Evolutionary conservation across 2,113 vertebrate genomes (phyloP), one percentile per base, ranked within the genome.

Genomic region (Clinocottus analis): DNA sequence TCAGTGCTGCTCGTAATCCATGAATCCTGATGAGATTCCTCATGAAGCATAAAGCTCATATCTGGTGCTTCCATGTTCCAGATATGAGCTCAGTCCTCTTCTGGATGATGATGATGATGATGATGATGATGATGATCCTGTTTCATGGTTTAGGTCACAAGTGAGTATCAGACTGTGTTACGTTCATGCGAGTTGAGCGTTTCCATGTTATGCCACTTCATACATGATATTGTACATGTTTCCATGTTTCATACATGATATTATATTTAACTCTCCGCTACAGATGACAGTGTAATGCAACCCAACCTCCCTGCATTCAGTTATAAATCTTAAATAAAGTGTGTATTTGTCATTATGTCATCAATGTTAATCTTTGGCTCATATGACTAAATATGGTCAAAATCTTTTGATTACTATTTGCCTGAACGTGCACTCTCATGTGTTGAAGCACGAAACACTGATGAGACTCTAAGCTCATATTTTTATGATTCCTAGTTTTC

Each of bases 21-120:
- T 73, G 62, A 90, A 9, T 89, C 82, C 76, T 47, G 58, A 58
- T 51, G 63, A 63, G 72, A 85, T 72, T 85, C 67, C 56, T 58
- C 47, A 72, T 64, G 53, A 83, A 80, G 39, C 64, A 78, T 59
- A 63, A 63, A 43, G 53, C 56, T 27, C 59, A 79, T 31, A 66
- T 78, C 31, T n/a, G n/a, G 47, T 66, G 33, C 13, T 6, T 45
- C 56, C 29, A 23, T 33, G 25, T 51, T 64, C 19, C 58, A 49
- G 13, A 63, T 21, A 16, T 58, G 41, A n/a, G n/a, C n/a, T n/a
- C n/a, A n/a, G n/a, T n/a, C n/a, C n/a, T n/a, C n/a, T n/a, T n/a
- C n/a, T n/a, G n/a, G n/a, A n/a, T n/a, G n/a, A n/a, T n/a, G n/a
- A n/a, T n/a, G n/a, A n/a, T n/a, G n/a, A n/a, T n/a, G n/a, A n/a